phyloP scores from a whole-genome alignment of 2,113 vertebrate species.

The Polypterus senegalus region DNA sequence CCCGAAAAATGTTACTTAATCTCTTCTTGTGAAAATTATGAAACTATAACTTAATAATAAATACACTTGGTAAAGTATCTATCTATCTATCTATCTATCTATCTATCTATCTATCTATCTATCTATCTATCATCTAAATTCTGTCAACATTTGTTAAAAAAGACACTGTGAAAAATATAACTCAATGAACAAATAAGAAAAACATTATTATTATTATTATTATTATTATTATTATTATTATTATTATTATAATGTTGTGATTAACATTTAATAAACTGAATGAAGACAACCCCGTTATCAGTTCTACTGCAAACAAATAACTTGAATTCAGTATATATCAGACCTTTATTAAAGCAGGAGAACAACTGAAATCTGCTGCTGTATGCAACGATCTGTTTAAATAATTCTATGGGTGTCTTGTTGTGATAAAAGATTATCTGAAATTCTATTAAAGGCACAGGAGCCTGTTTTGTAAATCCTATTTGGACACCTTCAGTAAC shows the following conservation, averaged over 20 bases:
- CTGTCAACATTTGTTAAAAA: neutral
- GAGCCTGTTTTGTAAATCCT: constrained; percentile 74
- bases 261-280: too few species aligned
- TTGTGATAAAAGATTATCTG: constrained; percentile 86
- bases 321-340: constrained; percentile 65
- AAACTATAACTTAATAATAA: neutral
- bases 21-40: too few species aligned
- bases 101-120: constrained; percentile 13
- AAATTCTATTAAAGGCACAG: constrained; percentile 85
- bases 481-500: constrained; percentile 69
- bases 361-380: constrained; percentile 96
- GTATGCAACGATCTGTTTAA: constrained; percentile 80
- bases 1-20: too few species aligned
- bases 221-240: too few species aligned
- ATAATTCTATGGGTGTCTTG: constrained; percentile 83
- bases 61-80: neutral
- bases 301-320: too few species aligned
- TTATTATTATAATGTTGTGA: too few species aligned
- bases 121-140: neutral
- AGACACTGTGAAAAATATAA: too few species aligned
- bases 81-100: constrained; percentile 15
- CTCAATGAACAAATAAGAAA: too few species aligned
- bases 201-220: too few species aligned
- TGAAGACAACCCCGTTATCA: too few species aligned
- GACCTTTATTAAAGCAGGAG: constrained; percentile 88